Conservation (phyloP, 2,888 invertebrate genomes). For the Diloba caeruleocephala region DNA sequence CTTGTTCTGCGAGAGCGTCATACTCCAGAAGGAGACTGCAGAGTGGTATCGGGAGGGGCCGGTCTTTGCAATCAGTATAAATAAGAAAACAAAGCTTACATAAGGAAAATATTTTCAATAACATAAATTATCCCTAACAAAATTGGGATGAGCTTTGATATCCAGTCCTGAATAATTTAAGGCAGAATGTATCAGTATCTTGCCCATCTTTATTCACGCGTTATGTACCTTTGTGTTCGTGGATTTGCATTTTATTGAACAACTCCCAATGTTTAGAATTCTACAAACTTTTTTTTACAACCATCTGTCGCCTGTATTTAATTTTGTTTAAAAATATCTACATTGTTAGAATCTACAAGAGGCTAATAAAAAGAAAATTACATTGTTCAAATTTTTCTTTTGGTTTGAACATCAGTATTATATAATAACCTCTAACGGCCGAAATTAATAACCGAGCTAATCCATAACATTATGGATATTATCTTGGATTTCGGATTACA, state of each 20-base stretch:
- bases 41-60: no score
- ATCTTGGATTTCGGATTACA: no score
- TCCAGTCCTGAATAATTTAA: slow-evolving; percentile 63
- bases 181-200: slow-evolving; percentile 38
- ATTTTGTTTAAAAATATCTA: not conserved
- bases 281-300: not conserved
- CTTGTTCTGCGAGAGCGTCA: no score
- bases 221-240: slow-evolving; percentile 51
- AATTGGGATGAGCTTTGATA: slow-evolving; percentile 41
- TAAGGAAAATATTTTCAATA: slow-evolving; percentile 26
- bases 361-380: no score
- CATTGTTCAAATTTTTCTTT: no score
- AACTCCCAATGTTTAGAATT: slow-evolving; percentile 2
- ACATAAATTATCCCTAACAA: slow-evolving; percentile 32
- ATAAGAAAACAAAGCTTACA: no score
- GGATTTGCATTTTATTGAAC: slow-evolving; percentile 59
- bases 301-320: not conserved
- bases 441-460: no score
- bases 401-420: no score
- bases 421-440: no score
- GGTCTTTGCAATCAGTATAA: no score
- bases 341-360: not conserved
- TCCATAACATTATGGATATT: no score
- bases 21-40: no score
- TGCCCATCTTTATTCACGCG: slow-evolving; percentile 63